Evolutionary conservation across 2,888 invertebrate genomes (phyloP).

Genomic region (Euspilapteryx auroguttella): DNA sequence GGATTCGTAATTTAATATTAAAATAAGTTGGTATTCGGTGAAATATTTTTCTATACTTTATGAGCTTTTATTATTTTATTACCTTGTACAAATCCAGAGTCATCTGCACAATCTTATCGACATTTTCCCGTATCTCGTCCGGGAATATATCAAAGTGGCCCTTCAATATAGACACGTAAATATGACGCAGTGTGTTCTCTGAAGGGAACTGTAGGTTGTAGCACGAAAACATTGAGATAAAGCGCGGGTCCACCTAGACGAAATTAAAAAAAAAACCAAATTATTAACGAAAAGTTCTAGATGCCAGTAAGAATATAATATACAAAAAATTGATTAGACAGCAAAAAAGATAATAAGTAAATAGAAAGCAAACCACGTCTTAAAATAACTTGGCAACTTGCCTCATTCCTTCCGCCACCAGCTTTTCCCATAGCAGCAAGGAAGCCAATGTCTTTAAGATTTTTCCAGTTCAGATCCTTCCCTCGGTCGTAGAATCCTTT

Average conservation of each 20-base stretch:
- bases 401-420: conserved; percentile 85
- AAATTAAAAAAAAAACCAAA: not conserved
- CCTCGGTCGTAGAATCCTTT: conserved; percentile 89
- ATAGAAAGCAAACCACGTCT: no score
- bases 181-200: conserved; percentile 74
- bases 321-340: no score
- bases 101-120: conserved; percentile 71
- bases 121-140: conserved; percentile 65
- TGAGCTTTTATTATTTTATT: no score
- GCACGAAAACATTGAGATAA: conserved; percentile 87
- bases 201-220: conserved; percentile 86
- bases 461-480: conserved; percentile 89
- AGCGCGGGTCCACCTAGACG: conserved; percentile 81
- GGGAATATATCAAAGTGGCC: conserved; percentile 78
- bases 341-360: no score
- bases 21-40: no score
- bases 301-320: no score
- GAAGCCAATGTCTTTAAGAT: conserved; percentile 79
- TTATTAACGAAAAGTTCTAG: no score
- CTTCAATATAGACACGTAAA: conserved; percentile 78
- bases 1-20: no score
- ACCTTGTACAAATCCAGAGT: conserved; percentile 84
- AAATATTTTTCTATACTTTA: no score
- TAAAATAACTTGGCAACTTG: no score
- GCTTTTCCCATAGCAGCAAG: conserved; percentile 85